A percentile compares a stretch with the other conserved stretches of the same genome.
Evolutionary conservation across 2,797 vertebrate genomes (phyloP).

Genomic region (Danio aesculapii): DNA sequence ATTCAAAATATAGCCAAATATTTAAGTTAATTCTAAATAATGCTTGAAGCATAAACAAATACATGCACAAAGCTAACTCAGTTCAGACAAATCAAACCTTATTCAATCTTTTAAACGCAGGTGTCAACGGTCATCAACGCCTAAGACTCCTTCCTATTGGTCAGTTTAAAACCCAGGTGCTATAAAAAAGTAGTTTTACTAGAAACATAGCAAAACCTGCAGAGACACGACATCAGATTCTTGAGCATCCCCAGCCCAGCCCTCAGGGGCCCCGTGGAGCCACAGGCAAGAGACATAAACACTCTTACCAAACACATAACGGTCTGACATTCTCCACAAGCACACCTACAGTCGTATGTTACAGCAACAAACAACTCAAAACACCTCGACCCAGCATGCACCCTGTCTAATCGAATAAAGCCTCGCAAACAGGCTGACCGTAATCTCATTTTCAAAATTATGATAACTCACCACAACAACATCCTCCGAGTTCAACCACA

Average conservation of each 20-base stretch:
- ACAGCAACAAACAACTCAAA: slow-evolving; percentile 20
- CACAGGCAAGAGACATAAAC: slow-evolving; percentile 30
- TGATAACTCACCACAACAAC: slow-evolving; percentile 28
- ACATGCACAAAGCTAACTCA: background rate
- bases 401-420: slow-evolving; percentile 37
- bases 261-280: slow-evolving; percentile 29
- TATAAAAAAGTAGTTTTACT: slow-evolving; percentile 52
- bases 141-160: slow-evolving; percentile 26
- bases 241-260: slow-evolving; percentile 44
- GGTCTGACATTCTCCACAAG: slow-evolving; percentile 36
- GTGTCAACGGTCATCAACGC: slow-evolving; percentile 47
- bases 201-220: slow-evolving; percentile 57
- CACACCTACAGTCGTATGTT: background rate
- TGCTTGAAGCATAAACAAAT: too few relatives aligned
- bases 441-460: slow-evolving; percentile 38
- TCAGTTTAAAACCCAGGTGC: slow-evolving; percentile 50
- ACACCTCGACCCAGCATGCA: slow-evolving; percentile 26
- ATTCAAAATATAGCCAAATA: background rate
- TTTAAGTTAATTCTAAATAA: too few relatives aligned
- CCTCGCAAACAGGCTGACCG: slow-evolving; percentile 24
- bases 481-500: background rate
- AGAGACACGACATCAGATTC: slow-evolving; percentile 56
- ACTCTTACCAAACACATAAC: slow-evolving; percentile 45
- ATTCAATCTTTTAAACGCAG: slow-evolving; percentile 14
- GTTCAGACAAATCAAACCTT: background rate